Evolutionary conservation across 1,140 invertebrate genomes (phyloP).

Genomic region (Macrosteles quadrilineatus): DNA sequence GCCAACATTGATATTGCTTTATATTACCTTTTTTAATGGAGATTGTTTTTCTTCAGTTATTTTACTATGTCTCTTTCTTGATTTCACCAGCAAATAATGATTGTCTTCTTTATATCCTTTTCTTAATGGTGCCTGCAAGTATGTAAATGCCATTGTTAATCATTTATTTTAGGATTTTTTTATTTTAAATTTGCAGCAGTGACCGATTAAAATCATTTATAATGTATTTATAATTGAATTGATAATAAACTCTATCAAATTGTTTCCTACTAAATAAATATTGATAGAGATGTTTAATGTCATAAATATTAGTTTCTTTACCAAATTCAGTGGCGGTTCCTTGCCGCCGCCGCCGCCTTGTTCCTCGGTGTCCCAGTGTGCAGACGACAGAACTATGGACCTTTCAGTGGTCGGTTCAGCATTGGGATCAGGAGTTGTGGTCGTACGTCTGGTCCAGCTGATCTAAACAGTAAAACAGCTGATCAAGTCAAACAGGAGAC

Average conservation of each 20-base stretch:
- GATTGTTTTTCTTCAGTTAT: background rate
- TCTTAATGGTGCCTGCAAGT: background rate
- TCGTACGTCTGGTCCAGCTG: no score
- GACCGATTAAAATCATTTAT: background rate
- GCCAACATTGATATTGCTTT: no score
- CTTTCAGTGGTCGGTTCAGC: background rate
- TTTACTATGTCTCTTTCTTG: background rate
- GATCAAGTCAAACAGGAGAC: no score
- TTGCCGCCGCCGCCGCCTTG: background rate
- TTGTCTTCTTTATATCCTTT: constrained; percentile 3
- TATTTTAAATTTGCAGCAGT: background rate
- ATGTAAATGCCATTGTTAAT: background rate
- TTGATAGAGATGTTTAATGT: background rate
- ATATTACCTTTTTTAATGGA: no score
- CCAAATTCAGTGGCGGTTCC: background rate
- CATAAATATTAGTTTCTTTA: background rate
- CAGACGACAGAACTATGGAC: background rate
- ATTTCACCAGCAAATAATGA: background rate
- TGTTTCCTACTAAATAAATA: background rate
- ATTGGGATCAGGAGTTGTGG: no score
- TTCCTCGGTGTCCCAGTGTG: background rate
- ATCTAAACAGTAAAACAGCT: no score
- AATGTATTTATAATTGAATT: background rate
- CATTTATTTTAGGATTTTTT: background rate
- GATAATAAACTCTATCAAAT: background rate